A percentile compares a stretch with the other conserved stretches of the same genome.
Evolutionary conservation across 2,113 vertebrate genomes (phyloP).

Genomic region (Nyctibius bracteatus): DNA sequence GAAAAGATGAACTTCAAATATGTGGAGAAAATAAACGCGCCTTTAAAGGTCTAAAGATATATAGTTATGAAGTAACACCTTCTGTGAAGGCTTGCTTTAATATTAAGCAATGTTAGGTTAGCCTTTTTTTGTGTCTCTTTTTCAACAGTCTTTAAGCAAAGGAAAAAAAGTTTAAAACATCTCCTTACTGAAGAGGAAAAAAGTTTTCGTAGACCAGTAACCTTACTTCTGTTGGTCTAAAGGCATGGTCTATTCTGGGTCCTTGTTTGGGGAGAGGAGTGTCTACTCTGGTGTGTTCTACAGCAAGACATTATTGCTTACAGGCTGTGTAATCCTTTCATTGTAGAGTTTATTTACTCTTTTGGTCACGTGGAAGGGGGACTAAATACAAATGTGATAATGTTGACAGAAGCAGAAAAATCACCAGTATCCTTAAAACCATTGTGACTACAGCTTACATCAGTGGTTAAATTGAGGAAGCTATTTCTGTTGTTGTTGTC

Average conservation of each 20-base stretch:
- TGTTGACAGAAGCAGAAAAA: constrained; percentile 59
- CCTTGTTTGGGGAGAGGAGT: background rate
- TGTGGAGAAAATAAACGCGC: background rate
- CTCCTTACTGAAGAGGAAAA: background rate
- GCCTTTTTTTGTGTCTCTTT: background rate
- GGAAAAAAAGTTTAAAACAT: background rate
- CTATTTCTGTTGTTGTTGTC: background rate
- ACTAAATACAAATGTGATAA: constrained; percentile 21
- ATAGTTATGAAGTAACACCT: background rate
- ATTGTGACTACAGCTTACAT: background rate
- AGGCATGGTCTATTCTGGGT: background rate
- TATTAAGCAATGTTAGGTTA: background rate
- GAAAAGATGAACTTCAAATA: background rate
- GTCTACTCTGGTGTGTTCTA: background rate
- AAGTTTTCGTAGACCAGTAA: background rate
- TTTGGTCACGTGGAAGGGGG: background rate
- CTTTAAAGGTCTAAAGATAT: background rate
- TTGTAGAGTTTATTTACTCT: constrained; percentile 37
- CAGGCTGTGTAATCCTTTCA: background rate
- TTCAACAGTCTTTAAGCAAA: background rate
- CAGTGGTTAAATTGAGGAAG: constrained; percentile 6
- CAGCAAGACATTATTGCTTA: background rate
- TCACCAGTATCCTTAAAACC: constrained; percentile 7
- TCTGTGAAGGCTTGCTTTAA: background rate
- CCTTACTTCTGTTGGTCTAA: background rate